Conservation (phyloP, 1,140 invertebrate species). For the Sarcophaga peregrina region DNA sequence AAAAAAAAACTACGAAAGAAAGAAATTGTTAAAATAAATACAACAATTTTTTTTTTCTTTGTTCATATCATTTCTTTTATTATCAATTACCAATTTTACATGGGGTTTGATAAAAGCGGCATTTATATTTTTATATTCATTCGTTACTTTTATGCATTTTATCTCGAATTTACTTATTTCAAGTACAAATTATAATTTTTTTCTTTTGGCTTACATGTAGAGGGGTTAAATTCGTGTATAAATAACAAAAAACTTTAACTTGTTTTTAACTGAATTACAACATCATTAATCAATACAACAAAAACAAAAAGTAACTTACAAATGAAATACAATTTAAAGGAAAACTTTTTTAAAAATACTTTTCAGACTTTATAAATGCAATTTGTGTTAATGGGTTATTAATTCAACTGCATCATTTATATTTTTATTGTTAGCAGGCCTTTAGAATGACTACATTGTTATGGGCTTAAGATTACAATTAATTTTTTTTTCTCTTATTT, state of each 20-base stretch:
- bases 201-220: not conserved
- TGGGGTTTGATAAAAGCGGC: not conserved
- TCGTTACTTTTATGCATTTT: too few relatives aligned
- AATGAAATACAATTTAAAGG: not conserved
- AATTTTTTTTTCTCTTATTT: too few relatives aligned
- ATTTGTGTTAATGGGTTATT: not conserved
- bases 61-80: slow-evolving; percentile 3
- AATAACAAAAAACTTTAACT: not conserved
- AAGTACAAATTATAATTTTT: not conserved
- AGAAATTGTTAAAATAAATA: slow-evolving; percentile 17
- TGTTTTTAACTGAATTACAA: slow-evolving; percentile 1
- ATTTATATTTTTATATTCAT: slow-evolving; percentile 2
- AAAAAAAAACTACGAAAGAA: not conserved
- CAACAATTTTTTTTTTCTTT: not conserved
- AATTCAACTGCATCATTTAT: not conserved
- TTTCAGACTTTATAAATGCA: not conserved
- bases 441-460: too few relatives aligned
- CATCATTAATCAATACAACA: not conserved
- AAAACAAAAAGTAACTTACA: not conserved
- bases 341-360: not conserved
- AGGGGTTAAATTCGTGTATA: too few relatives aligned
- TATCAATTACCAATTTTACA: slow-evolving; percentile 27
- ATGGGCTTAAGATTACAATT: too few relatives aligned
- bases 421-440: not conserved
- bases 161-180: not conserved